These are phyloP conservation scores for Aethina tumida DNA, from an alignment of 1,140 invertebrate genomes.

Conservation along the genomic window DNA sequence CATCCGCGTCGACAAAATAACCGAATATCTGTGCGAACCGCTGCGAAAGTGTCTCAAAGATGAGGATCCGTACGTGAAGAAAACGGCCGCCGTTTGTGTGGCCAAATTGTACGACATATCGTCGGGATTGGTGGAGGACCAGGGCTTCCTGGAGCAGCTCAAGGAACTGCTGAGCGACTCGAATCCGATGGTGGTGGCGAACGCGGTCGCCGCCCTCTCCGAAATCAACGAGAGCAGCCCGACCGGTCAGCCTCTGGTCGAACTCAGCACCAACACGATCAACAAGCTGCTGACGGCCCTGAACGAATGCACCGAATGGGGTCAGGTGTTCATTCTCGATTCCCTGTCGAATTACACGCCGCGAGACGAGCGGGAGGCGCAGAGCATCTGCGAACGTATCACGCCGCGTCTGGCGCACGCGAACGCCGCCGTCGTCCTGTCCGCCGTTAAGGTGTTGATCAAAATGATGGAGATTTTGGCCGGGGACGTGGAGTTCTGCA, in stretches of 20 bases:
- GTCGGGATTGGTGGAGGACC: constrained; percentile 90
- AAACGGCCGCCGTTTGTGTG: constrained; percentile 98
- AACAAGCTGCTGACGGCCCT: constrained; percentile 97
- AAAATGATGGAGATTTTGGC: constrained; percentile 97
- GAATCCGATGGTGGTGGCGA: constrained; percentile 99
- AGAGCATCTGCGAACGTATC: constrained; percentile 97
- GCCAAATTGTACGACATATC: constrained; percentile 99
- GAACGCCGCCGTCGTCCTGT: constrained; percentile 98
- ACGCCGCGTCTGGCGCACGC: constrained; percentile 97
- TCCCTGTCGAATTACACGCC: constrained; percentile 95
- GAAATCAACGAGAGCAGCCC: constrained; percentile 97
- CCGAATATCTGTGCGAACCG: constrained; percentile 98
- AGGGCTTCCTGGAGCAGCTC: constrained; percentile 96
- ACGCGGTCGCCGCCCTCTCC: constrained; percentile 96
- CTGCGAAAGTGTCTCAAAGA: constrained; percentile 96
- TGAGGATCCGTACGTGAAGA: constrained; percentile 98
- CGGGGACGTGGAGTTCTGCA: constrained; percentile 87
- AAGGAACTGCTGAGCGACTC: constrained; percentile 97
- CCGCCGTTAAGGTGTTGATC: constrained; percentile 94
- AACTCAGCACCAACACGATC: constrained; percentile 96
- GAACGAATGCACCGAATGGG: constrained; percentile 99
- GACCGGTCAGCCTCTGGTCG: constrained; percentile 84
- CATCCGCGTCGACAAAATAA: constrained; percentile 99
- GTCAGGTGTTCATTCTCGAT: constrained; percentile 98
- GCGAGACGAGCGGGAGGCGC: constrained; percentile 96